Conservation (phyloP, 2,797 vertebrate genomes). For the Sciaenops ocellatus region DNA sequence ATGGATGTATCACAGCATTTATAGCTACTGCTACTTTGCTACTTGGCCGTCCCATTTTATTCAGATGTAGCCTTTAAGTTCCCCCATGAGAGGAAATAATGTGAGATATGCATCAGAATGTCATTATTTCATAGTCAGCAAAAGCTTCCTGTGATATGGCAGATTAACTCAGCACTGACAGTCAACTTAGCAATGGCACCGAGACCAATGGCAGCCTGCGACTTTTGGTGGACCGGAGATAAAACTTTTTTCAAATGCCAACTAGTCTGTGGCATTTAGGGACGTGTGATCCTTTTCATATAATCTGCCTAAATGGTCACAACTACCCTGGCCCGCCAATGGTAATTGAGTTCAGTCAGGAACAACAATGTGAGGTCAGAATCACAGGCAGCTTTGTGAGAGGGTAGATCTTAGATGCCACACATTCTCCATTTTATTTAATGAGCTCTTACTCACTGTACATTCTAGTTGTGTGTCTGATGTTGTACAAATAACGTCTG, state of each 20-base stretch:
- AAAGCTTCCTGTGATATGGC: conserved; percentile 62
- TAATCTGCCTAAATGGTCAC: conserved; percentile 77
- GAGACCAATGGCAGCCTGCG: conserved; percentile 68
- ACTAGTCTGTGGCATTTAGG: conserved; percentile 85
- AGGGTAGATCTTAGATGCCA: conserved; percentile 25
- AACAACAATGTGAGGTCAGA: conserved; percentile 67
- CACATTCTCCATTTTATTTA: conserved; percentile 28
- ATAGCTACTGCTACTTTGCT: background rate
- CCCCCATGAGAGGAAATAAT: conserved; percentile 50
- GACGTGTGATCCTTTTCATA: conserved; percentile 74
- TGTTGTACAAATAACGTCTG: background rate
- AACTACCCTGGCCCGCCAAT: conserved; percentile 64
- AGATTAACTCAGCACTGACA: conserved; percentile 71
- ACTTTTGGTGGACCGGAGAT: conserved; percentile 82
- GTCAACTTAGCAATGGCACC: conserved; percentile 61
- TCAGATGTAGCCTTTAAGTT: conserved; percentile 73
- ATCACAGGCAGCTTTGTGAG: conserved; percentile 46
- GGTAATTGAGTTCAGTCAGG: conserved; percentile 78
- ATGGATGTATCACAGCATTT: conserved; percentile 38
- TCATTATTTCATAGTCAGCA: conserved; percentile 74
- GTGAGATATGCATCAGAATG: conserved; percentile 76
- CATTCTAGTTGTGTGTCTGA: background rate
- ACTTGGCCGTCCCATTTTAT: conserved; percentile 38
- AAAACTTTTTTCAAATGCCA: conserved; percentile 87
- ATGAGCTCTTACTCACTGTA: conserved; percentile 9